Base-by-base conservation (phyloP, 2,797 vertebrate genomes). In the Acipenser ruthenus region DNA sequence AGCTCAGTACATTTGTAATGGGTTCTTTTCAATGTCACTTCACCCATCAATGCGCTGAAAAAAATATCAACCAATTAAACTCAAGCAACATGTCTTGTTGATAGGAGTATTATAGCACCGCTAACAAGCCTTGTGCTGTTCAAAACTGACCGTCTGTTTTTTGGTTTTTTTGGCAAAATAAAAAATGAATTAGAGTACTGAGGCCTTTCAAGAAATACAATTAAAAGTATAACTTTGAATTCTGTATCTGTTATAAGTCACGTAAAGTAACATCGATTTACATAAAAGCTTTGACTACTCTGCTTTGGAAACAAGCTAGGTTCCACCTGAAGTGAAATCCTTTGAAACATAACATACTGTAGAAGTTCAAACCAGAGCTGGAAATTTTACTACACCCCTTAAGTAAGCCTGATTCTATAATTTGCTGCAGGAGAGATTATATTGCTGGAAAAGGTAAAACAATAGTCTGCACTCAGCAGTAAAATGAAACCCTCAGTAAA, bases 361-460 rank as follows among this genome's bases (percentile, higher is more conserved):
- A 37, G 6, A 58, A 58, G 55, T 11, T 58, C 15, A 58, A 58
- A 58, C 12, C 12, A n/a, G 6, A 58, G 55, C 12, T n/a, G 4
- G 12, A n/a, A 11, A 58, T 80, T 83, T 77, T 71, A 75, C 72
- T 62, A 15, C 18, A 77, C 71, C 5, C 37, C 37, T 37, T 4
- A 37, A 73, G 18, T 61, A 60, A 76, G 68, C 71, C 68, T 63
- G 70, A 69, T 70, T 82, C 79, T 82, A 81, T 84, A 83, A 86
- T 84, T 83, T 85, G 76, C 78, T 83, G 75, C 77, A 80, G 78
- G 74, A 82, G 82, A 78, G 81, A 74, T 71, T 67, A 76, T 80
- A 73, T 78, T 72, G 75, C 80, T 78, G 66, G 70, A 72, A 71
- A 72, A 73, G 65, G 60, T 51, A 37, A 64, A 62, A 64, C 65